Evolutionary conservation across 1,140 invertebrate species (phyloP), one percentile per base, ranked within the genome.

Genomic region (Leptestheria dahalacensis): DNA sequence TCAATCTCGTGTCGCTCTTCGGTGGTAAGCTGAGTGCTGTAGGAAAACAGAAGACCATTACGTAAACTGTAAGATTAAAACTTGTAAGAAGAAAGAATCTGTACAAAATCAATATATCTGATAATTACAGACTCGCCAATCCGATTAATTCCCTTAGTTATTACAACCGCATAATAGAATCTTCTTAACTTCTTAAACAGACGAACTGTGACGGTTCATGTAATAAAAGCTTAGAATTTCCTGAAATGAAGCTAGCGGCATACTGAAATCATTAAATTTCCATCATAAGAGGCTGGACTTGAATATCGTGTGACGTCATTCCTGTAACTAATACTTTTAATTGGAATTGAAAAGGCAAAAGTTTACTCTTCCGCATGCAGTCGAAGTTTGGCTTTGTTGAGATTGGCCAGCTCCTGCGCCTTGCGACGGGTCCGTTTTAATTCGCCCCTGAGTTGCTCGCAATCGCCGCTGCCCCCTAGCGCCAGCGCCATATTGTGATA

Each of bases 381-480:
- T 24, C 62, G 57, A 12, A 71, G 64, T 50, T 67, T 69, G 26
- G 61, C 57, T 64, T 66, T 69, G 48, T 59, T 62, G 48, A 62
- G 59, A 41, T 64, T 65, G 26, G 60, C 59, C 33, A 66, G 61
- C 61, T 70, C 67, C 60, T 68, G 68, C 48, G 69, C 68, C 52
- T 65, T 66, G 61, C 66, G 66, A 57, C 69, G 49, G 20, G 65
- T 65, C 54, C 66, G 48, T 56, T 70, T 69, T 47, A 71, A 61
- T 54, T 70, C 69, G 53, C 70, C 68, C 15, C 69, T 60, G 23
- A 71, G 64, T 52, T 69, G 65, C 48, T 69, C 67, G 49, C 68
- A 67, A 59, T 71, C 69, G 11, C 69, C 65, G 33, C 66, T 67
- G 15, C 68, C 67, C n/a, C 69, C 69, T 15, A 71, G 63, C 28